These are phyloP conservation scores for Drosophila melanocephala DNA, from an alignment of 2,888 invertebrate genomes.

Conservation along the genomic window DNA sequence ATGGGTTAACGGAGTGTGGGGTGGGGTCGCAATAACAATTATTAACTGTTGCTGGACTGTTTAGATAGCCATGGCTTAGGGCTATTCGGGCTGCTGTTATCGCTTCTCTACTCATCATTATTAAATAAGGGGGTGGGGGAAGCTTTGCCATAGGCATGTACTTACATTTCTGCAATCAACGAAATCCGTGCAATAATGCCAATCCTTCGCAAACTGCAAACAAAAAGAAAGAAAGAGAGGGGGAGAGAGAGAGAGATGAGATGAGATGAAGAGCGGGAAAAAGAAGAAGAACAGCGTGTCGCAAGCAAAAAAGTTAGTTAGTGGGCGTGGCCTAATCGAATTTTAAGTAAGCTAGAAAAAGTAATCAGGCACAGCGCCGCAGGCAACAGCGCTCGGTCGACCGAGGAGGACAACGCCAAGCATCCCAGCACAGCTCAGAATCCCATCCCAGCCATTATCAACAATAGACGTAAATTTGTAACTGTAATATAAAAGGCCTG, in stretches of 20 bases:
- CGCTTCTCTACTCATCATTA: slow-evolving; percentile 43
- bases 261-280: background rate
- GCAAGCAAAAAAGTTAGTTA: slow-evolving; percentile 69
- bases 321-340: slow-evolving; percentile 79
- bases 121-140: background rate
- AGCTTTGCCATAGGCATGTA: slow-evolving; percentile 46
- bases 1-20: slow-evolving; percentile 42
- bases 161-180: slow-evolving; percentile 85
- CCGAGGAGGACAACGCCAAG: slow-evolving; percentile 15
- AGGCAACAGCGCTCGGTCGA: slow-evolving; percentile 29
- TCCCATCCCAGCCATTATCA: slow-evolving; percentile 46
- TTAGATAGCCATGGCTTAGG: slow-evolving; percentile 30
- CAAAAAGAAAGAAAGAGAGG: slow-evolving; percentile 12
- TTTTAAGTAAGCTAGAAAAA: slow-evolving; percentile 79
- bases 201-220: slow-evolving; percentile 84
- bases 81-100: slow-evolving; percentile 39
- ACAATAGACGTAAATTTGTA: slow-evolving; percentile 79
- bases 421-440: slow-evolving; percentile 4
- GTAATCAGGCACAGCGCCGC: slow-evolving; percentile 71
- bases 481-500: slow-evolving; percentile 70
- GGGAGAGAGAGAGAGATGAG: slow-evolving; percentile 8
- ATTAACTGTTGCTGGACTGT: slow-evolving; percentile 52
- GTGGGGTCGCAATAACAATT: slow-evolving; percentile 37
- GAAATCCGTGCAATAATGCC: slow-evolving; percentile 85
- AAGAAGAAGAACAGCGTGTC: slow-evolving; percentile 16